A percentile compares a stretch with the other conserved stretches of the same genome.
Evolutionary conservation across 2,113 vertebrate genomes (phyloP).

Genomic region (Miniopterus natalensis): DNA sequence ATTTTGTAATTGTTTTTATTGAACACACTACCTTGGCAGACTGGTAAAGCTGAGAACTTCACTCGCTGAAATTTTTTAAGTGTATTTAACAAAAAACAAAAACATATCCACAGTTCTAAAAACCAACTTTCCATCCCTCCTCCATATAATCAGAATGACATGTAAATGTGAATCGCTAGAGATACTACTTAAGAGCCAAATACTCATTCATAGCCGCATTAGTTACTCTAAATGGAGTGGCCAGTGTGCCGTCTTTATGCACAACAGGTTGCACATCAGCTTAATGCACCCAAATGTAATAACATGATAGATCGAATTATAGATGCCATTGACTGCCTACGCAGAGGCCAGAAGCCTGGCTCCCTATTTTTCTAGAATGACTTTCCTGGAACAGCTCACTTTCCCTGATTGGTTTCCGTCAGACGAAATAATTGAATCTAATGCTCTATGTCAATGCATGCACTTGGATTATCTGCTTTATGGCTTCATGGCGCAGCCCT

Average conservation of each 20-base stretch:
- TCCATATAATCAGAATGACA: constrained; percentile 13
- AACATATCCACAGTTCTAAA: not conserved
- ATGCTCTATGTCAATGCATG: constrained; percentile 60
- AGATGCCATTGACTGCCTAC: not conserved
- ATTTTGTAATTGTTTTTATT: not conserved
- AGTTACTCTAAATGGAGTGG: constrained; percentile 49
- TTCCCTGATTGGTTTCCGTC: constrained; percentile 66
- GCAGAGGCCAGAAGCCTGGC: constrained; percentile 27
- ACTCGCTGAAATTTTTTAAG: not conserved
- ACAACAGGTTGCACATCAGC: constrained; percentile 36
- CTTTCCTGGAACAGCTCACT: constrained; percentile 67
- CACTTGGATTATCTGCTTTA: not conserved
- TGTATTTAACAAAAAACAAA: not conserved
- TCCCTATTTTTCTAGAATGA: constrained; percentile 46
- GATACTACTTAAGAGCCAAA: constrained; percentile 19
- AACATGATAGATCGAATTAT: constrained; percentile 58
- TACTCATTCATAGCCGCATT: not conserved
- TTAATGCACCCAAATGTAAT: constrained; percentile 76
- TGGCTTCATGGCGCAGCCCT: constrained; percentile 46
- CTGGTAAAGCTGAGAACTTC: not conserved
- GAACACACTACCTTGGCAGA: not conserved
- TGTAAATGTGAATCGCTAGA: constrained; percentile 39
- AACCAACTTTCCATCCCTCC: not conserved
- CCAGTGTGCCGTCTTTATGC: not conserved
- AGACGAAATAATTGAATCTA: constrained; percentile 70